Conservation (phyloP, 2,797 vertebrate species). For the Poecilia gillii region DNA sequence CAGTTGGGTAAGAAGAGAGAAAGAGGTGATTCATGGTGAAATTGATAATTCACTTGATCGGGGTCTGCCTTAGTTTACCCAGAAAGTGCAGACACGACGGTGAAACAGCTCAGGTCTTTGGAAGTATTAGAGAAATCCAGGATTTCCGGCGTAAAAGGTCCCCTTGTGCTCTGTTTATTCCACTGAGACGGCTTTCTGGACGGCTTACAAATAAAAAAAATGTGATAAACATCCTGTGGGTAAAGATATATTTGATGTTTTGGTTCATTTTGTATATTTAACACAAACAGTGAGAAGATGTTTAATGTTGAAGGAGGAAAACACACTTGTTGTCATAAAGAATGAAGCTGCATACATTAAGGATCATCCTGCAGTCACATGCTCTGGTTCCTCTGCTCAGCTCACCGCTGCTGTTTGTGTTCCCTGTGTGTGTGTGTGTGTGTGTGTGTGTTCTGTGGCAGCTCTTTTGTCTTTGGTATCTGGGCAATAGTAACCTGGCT, state of each 20-base stretch:
- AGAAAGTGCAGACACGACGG: constrained; percentile 41
- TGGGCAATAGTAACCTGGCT: constrained; percentile 30
- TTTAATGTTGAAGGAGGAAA: neutral
- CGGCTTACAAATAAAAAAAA: neutral
- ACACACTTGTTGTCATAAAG: neutral
- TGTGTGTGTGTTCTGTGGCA: constrained; percentile 31
- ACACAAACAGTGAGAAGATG: neutral
- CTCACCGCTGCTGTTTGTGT: constrained; percentile 25
- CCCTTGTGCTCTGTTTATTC: constrained; percentile 52
- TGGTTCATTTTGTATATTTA: constrained; percentile 7
- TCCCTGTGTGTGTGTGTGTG: constrained; percentile 25
- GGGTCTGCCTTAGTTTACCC: constrained; percentile 46
- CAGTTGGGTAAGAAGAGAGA: constrained; percentile 9
- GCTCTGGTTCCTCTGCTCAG: constrained; percentile 11
- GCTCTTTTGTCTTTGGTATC: constrained; percentile 52
- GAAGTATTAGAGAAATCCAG: constrained; percentile 74
- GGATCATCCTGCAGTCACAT: constrained; percentile 33
- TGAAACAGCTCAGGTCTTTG: constrained; percentile 58
- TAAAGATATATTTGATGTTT: constrained; percentile 25
- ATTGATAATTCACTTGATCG: constrained; percentile 51
- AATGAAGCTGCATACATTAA: constrained; percentile 22
- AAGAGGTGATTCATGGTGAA: constrained; percentile 42
- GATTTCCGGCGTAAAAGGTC: constrained; percentile 66
- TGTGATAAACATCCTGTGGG: neutral
- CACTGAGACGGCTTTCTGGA: neutral